A percentile compares a stretch with the other conserved stretches of the same genome.
These are phyloP conservation scores for Didymodactylos carnosus DNA, from an alignment of 2,888 invertebrate genomes.

Conservation along the genomic window DNA sequence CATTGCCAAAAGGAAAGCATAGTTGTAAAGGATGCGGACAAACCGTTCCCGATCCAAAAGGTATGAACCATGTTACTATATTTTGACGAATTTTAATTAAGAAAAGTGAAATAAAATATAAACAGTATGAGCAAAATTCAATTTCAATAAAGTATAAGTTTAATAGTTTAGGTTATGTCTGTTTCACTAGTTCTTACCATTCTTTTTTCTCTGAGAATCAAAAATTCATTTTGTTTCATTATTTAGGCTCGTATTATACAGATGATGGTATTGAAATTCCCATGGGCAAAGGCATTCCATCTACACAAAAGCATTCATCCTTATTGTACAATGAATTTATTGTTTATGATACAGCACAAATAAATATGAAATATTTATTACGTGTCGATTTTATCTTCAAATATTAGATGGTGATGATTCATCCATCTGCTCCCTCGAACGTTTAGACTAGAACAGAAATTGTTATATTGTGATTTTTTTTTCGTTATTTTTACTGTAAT, in stretches of 20 bases:
- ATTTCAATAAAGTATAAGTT: too few relatives aligned
- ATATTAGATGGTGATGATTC: too few relatives aligned
- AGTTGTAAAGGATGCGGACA: conserved; percentile 66
- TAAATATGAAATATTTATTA: conserved; percentile 36
- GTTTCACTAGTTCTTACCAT: too few relatives aligned
- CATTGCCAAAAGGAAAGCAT: conserved; percentile 60
- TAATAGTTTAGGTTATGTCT: too few relatives aligned
- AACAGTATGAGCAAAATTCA: too few relatives aligned
- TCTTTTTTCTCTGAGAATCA: too few relatives aligned
- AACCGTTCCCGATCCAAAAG: conserved; percentile 58
- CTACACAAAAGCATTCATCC: conserved; percentile 27
- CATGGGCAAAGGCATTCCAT: conserved; percentile 25
- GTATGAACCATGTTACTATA: conserved; percentile 20
- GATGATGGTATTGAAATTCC: conserved; percentile 43
- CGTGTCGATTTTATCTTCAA: conserved; percentile 36
- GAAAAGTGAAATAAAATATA: conserved; percentile 31
- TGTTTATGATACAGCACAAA: conserved; percentile 37
- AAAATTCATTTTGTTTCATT: background rate
- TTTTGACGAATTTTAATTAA: conserved; percentile 25
- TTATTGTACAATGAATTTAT: conserved; percentile 66
- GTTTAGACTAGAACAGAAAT: too few relatives aligned
- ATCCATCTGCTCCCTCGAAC: too few relatives aligned
- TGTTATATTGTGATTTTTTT: too few relatives aligned
- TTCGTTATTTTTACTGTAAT: too few relatives aligned
- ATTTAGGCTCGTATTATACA: conserved; percentile 35